Evolutionary conservation across 2,888 invertebrate genomes (phyloP), one percentile per base, ranked within the genome.

Genomic region (Encarsia formosa): DNA sequence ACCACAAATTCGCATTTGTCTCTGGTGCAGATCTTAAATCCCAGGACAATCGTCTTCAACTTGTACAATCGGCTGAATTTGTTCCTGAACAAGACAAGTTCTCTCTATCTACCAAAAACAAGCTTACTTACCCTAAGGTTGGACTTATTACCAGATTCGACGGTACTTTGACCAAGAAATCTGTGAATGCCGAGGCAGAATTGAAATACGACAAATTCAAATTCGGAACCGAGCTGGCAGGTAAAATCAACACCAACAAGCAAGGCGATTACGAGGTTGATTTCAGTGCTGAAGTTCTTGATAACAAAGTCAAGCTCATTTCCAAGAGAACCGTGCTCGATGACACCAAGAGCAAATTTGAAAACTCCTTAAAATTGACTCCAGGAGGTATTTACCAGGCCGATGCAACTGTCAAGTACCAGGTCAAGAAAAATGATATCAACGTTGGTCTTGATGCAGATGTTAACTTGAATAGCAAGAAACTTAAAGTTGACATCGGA

Each of bases 11-110:
- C 3, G 75, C 81, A 32, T 61, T 87, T 9, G 71, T 79, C 19
- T 85, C 86, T 63, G 85, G 86, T 1, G 71, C 76, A 1, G 85
- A 87, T 61, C 75, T 82, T 9, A 76, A 78, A 11, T 80, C 81
- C 29, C 74, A 79, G 34, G 73, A 74, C 20, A 81, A 83, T 58
- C 77, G 79, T 15, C 61, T 86, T 1, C 77, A 78, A 1, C 46
- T 84, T 4, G 58, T 56, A 3, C 65, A 69, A 23, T 47, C 57
- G 3, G 40, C 51, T 1, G 40, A 51, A 4, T 57, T 52, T 18
- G 62, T 63, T 15, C 13, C 55, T 5, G 57, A 69, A 1, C 59
- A 69, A 0, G 66, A 75, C 1, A 76, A 79, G 31, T 80, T 76
- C 60, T 75, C 76, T 16, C 45, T 82, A 1, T 77, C 77, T 26